Percentiles rank a stretch among this genome's conserved stretches.
These are phyloP conservation scores for Caenorhabditis inopinata DNA, from an alignment of 1,140 invertebrate genomes.

Conservation along the genomic window DNA sequence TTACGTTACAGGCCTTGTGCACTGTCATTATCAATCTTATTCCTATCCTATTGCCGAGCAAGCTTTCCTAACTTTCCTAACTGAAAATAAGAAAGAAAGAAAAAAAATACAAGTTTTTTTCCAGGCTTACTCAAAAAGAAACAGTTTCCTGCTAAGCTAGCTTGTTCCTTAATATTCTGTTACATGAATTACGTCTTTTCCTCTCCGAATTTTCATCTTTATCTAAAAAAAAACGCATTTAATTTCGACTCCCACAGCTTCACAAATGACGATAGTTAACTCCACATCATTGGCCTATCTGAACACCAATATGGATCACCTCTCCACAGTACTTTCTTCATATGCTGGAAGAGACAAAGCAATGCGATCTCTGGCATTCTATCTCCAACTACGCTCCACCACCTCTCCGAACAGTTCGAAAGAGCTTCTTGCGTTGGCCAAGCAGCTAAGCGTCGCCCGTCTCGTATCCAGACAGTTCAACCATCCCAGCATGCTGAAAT, in stretches of 20 bases:
- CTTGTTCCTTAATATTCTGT: too few relatives aligned
- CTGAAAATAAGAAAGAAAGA: too few relatives aligned
- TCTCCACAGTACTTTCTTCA: slow-evolving; percentile 22
- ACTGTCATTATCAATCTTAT: too few relatives aligned
- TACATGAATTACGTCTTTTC: too few relatives aligned
- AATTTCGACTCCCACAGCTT: not conserved
- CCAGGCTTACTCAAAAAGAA: too few relatives aligned
- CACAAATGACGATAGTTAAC: not conserved
- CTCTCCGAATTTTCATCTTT: too few relatives aligned
- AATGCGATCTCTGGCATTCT: slow-evolving; percentile 49
- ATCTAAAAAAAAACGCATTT: too few relatives aligned
- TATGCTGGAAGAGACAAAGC: slow-evolving; percentile 53
- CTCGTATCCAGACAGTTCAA: slow-evolving; percentile 53
- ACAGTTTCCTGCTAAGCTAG: too few relatives aligned
- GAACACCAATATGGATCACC: slow-evolving; percentile 14
- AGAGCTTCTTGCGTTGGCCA: slow-evolving; percentile 47
- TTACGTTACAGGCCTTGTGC: too few relatives aligned
- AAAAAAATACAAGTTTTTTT: too few relatives aligned
- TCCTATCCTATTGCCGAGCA: too few relatives aligned
- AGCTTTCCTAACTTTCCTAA: too few relatives aligned
- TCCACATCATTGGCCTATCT: not conserved
- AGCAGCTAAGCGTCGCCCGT: slow-evolving; percentile 50
- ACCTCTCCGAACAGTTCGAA: not conserved
- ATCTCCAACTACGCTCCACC: slow-evolving; percentile 18
- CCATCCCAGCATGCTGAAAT: slow-evolving; percentile 48